phyloP scores from a whole-genome alignment of 2,797 vertebrate species.

The Cygnus olor region DNA sequence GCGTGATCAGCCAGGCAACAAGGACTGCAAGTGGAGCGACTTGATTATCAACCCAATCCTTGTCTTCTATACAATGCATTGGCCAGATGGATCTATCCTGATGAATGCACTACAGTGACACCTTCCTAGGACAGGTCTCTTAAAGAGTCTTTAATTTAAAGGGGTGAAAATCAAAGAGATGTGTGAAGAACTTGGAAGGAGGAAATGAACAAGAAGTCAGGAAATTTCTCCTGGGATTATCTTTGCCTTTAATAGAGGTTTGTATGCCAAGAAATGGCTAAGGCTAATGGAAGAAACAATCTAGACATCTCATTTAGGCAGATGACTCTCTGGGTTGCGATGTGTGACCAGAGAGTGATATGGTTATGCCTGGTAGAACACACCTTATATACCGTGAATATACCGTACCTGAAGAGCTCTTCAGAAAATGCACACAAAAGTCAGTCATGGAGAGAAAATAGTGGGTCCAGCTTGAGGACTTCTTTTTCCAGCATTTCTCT shows the following conservation, averaged over 20 bases:
- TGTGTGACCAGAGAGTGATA: neutral
- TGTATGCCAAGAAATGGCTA: neutral
- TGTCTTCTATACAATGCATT: neutral
- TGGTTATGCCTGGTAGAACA: neutral
- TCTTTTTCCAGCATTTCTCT: neutral
- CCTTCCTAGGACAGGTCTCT: neutral
- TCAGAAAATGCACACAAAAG: neutral
- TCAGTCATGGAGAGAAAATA: neutral
- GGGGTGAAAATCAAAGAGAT: neutral
- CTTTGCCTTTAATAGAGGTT: neutral
- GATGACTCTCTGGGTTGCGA: neutral
- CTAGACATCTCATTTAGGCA: neutral
- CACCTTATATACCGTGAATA: neutral
- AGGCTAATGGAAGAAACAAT: neutral
- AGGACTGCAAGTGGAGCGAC: neutral
- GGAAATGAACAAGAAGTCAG: neutral
- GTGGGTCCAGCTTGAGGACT: fast-evolving
- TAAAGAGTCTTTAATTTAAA: neutral
- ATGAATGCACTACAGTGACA: neutral
- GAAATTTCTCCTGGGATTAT: neutral
- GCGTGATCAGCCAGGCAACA: neutral
- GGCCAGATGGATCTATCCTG: neutral
- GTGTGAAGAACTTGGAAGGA: neutral
- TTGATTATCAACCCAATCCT: neutral
- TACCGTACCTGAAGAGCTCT: neutral